Evolutionary conservation across 2,113 vertebrate species (phyloP), one percentile per base, ranked within the genome.

Genomic region (Elephantulus edwardii): DNA sequence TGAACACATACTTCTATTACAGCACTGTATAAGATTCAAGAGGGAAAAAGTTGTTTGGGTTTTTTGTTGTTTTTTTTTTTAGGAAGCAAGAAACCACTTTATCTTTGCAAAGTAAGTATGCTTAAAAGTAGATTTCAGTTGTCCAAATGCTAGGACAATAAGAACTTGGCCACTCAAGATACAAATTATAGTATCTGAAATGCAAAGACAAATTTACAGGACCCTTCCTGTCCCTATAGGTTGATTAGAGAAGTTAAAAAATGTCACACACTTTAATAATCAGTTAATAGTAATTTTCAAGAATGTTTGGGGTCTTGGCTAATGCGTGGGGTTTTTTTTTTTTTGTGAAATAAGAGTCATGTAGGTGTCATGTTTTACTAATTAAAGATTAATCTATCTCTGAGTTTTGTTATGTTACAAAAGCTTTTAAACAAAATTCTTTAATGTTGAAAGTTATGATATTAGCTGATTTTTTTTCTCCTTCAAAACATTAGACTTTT

Each of bases 41-140:
- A 78, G 66, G 74, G 86, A 82, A 72, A 66, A 22, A n/a, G 76
- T 79, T 83, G 40, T 75, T 91, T 56, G 30, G n/a, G 89, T 35
- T 76, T 90, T 92, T 64, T 60, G 26, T 28, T n/a, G 70, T 91
- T 46, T n/a, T n/a, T n/a, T n/a, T n/a, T n/a, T 85, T 92, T 85
- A 93, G 79, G 54, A 92, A 87, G 38, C 42, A 85, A 46, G 56
- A 76, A 75, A 90, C 38, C 74, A 24, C 77, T 81, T 93, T 86
- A 74, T 52, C 33, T 35, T 79, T 75, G 33, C 48, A 86, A 91
- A 86, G 28, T 82, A 62, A 14, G 2, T 85, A 0, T 48, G n/a
- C 89, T 94, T 92, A 60, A 91, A 89, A 93, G 66, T 82, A 75
- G n/a, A 90, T 85, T 92, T 94, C 40, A 66, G 52, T 76, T 88